Percentiles rank a stretch among this genome's conserved stretches.
Evolutionary conservation across 1,140 invertebrate species (phyloP).

Genomic region (Luehdorfia chinensis): DNA sequence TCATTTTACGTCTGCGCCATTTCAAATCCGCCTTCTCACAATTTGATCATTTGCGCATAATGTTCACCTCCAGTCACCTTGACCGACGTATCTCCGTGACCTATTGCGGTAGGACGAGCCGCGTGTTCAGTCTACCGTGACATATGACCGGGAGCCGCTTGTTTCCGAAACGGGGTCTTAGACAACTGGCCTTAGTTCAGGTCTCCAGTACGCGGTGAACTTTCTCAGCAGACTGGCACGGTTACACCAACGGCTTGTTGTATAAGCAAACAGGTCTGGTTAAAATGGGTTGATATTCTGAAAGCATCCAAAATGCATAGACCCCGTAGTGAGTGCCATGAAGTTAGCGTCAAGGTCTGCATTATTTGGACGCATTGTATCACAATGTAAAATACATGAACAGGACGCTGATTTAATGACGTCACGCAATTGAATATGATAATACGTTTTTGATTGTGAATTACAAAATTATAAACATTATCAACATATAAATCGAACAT

Average conservation of each 20-base stretch:
- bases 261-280: neutral
- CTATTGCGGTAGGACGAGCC: constrained; percentile 45
- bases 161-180: neutral
- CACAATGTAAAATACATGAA: constrained; percentile 18
- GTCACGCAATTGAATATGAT: constrained; percentile 2
- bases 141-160: constrained; percentile 15
- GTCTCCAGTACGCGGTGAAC: neutral
- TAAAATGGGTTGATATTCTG: neutral
- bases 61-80: constrained; percentile 30
- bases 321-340: neutral
- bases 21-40: neutral
- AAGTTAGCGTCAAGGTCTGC: neutral
- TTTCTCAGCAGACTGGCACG: neutral
- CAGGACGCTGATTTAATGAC: neutral
- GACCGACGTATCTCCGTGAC: constrained; percentile 27
- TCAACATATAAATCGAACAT: too few relatives aligned
- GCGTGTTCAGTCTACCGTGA: constrained; percentile 16
- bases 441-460: neutral
- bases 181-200: constrained; percentile 1
- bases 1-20: neutral
- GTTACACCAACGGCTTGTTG: too few relatives aligned
- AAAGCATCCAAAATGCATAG: constrained; percentile 8
- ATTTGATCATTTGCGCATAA: constrained; percentile 1
- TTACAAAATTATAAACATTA: neutral
- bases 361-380: constrained; percentile 20